These are phyloP conservation scores for Stichodactyla mertensii DNA, from an alignment of 64 coral and sea anemone genomes.

Conservation along the genomic window DNA sequence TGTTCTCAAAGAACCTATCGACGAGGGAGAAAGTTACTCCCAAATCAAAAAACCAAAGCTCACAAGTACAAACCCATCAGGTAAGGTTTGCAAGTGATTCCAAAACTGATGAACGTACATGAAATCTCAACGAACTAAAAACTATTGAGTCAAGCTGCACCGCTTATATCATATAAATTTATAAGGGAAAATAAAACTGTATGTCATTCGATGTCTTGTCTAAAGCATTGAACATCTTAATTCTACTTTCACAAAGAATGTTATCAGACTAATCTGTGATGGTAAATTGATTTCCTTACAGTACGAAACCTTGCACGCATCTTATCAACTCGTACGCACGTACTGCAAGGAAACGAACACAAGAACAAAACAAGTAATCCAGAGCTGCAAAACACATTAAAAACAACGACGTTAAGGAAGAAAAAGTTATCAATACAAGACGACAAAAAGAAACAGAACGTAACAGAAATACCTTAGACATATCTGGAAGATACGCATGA, in stretches of 20 bases:
- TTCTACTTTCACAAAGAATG: too few relatives aligned
- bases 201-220: too few relatives aligned
- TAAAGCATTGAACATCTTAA: too few relatives aligned
- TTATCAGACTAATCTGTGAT: too few relatives aligned
- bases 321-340: neutral
- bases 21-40: neutral
- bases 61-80: neutral
- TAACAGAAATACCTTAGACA: too few relatives aligned
- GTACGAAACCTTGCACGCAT: constrained; percentile 2
- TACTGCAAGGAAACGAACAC: neutral
- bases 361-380: neutral
- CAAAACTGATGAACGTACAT: neutral
- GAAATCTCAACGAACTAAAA: neutral
- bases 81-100: neutral
- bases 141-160: too few relatives aligned
- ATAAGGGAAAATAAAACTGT: too few relatives aligned
- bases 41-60: neutral
- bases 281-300: neutral
- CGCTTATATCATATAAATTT: too few relatives aligned
- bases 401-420: neutral
- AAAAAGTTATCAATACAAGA: neutral
- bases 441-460: neutral
- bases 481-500: too few relatives aligned
- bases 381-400: neutral
- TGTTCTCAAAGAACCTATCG: neutral